A percentile compares a stretch with the other conserved stretches of the same genome.
Evolutionary conservation across 1,140 invertebrate genomes (phyloP).

Genomic region (Mactra quadrangularis): DNA sequence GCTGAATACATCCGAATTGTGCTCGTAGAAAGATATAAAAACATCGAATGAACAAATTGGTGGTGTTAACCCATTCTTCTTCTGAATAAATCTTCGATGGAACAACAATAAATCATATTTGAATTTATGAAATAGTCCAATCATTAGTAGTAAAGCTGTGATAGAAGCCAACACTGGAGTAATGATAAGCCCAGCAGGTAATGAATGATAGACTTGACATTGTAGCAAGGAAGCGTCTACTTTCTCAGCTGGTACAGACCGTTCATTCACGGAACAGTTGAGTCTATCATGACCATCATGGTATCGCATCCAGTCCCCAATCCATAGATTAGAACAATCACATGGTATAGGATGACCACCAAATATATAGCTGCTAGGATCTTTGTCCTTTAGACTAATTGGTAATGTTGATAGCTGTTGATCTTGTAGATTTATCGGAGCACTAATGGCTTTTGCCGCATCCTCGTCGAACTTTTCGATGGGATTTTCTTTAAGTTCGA

Average conservation of each 20-base stretch:
- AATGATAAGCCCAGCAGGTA: no score
- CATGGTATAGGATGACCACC: constrained; percentile 28
- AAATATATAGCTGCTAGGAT: constrained; percentile 10
- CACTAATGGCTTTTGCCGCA: background rate
- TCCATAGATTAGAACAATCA: constrained; percentile 37
- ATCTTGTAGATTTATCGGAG: background rate
- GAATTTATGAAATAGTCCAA: background rate
- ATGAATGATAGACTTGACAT: background rate
- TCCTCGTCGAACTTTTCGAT: background rate
- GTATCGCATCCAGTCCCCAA: constrained; percentile 33
- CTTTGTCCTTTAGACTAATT: background rate
- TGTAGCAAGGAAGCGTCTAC: background rate
- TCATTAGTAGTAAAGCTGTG: constrained; percentile 7
- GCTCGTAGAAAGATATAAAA: constrained; percentile 29
- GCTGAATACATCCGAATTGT: constrained; percentile 19
- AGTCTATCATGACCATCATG: constrained; percentile 6
- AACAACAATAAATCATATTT: constrained; percentile 31
- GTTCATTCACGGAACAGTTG: background rate
- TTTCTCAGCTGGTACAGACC: background rate
- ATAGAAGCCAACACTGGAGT: background rate
- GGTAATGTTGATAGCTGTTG: background rate
- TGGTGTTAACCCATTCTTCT: background rate
- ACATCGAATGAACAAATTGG: background rate
- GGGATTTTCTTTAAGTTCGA: constrained; percentile 2
- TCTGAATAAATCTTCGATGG: background rate